Conservation (phyloP, 2,113 vertebrate genomes). For the Theristicus caerulescens region DNA sequence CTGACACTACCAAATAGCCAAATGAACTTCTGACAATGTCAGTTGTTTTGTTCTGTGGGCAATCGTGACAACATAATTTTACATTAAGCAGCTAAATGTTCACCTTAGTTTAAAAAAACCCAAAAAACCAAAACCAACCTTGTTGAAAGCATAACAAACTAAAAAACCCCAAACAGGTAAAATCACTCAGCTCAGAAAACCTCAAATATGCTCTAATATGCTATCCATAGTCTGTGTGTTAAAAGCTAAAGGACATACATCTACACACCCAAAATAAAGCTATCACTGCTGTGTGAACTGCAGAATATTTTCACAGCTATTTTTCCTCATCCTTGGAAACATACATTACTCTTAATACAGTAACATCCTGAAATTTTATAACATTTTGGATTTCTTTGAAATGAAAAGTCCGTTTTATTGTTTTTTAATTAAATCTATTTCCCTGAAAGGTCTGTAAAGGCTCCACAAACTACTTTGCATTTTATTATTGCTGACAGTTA, state of each 20-base stretch:
- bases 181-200: background rate
- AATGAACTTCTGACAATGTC: background rate
- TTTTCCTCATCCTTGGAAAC: conserved; percentile 41
- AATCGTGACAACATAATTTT: background rate
- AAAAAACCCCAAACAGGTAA: background rate
- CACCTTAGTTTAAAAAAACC: background rate
- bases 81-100: background rate
- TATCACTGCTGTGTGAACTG: conserved; percentile 5
- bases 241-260: background rate
- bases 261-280: conserved; percentile 38
- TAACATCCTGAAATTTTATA: conserved; percentile 67
- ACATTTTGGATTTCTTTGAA: conserved; percentile 70
- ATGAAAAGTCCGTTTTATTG: conserved; percentile 68
- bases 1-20: background rate
- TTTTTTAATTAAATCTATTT: conserved; percentile 79
- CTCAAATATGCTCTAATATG: background rate
- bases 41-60: background rate
- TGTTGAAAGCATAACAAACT: background rate
- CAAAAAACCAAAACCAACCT: background rate
- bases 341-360: conserved; percentile 43
- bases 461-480: conserved; percentile 68
- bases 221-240: background rate
- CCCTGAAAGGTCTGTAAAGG: conserved; percentile 69
- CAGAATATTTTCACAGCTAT: conserved; percentile 38
- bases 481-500: conserved; percentile 78